These are phyloP conservation scores for Mesembrinibis cayennensis DNA, from an alignment of 2,113 vertebrate species.

Conservation along the genomic window DNA sequence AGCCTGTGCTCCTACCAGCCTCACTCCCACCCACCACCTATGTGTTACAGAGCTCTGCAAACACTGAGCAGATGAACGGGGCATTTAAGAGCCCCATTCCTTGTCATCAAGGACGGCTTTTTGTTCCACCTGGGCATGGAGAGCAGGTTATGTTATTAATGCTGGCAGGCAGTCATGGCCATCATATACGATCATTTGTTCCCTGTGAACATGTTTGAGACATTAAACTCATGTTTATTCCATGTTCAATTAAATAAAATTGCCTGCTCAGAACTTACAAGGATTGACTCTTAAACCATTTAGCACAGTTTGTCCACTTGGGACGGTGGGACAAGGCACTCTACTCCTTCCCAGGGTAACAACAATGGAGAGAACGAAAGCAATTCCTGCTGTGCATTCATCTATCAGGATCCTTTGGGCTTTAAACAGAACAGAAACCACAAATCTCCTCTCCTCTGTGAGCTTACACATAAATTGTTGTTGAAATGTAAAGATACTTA, in stretches of 20 bases:
- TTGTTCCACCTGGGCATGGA: not conserved
- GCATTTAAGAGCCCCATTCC: not conserved
- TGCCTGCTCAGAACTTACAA: not conserved
- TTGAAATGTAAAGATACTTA: not conserved
- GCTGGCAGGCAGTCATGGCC: not conserved
- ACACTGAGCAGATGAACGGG: not conserved
- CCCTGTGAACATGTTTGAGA: not conserved
- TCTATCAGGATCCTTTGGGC: not conserved
- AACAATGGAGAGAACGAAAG: not conserved
- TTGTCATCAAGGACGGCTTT: not conserved
- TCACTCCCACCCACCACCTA: not conserved
- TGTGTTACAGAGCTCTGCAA: not conserved
- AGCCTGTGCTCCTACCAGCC: not conserved
- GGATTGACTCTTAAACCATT: not conserved
- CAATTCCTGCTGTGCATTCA: slow-evolving; percentile 1
- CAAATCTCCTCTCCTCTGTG: not conserved
- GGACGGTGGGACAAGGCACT: not conserved
- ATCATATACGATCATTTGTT: not conserved
- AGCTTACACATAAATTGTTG: not conserved
- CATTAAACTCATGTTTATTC: not conserved
- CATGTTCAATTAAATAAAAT: not conserved
- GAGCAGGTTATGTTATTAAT: not conserved
- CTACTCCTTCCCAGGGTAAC: not conserved
- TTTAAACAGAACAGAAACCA: not conserved
- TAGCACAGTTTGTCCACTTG: not conserved